phyloP scores from a whole-genome alignment of 2,113 vertebrate genomes.

The Macrotis lagotis region DNA sequence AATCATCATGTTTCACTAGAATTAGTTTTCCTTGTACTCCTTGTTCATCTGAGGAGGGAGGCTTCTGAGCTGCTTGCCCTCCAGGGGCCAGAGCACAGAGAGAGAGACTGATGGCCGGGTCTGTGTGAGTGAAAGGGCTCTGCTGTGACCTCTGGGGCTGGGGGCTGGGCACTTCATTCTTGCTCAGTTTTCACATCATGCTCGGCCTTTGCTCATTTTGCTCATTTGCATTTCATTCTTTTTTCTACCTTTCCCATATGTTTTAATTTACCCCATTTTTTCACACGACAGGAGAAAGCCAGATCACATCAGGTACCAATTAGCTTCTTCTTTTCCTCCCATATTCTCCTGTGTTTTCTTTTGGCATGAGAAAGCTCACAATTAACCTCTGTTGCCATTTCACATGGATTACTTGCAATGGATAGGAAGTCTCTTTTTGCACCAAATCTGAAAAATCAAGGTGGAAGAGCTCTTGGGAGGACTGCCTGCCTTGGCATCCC shows the following conservation, averaged over 20 bases:
- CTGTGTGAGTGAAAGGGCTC: not conserved
- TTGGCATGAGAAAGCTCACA: constrained; percentile 83
- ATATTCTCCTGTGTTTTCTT: constrained; percentile 78
- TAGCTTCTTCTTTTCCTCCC: constrained; percentile 81
- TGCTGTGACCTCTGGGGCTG: not conserved
- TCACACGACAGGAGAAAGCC: constrained; percentile 91
- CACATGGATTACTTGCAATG: constrained; percentile 86
- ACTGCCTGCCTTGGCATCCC: constrained; percentile 30
- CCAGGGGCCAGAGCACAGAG: not conserved
- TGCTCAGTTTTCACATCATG: constrained; percentile 81
- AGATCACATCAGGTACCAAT: constrained; percentile 90
- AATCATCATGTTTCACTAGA: not conserved
- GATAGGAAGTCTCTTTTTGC: constrained; percentile 80
- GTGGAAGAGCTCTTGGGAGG: constrained; percentile 35
- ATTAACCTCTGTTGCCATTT: constrained; percentile 83
- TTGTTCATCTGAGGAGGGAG: not conserved
- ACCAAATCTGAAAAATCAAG: constrained; percentile 53
- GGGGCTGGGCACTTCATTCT: constrained; percentile 72
- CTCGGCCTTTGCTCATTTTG: constrained; percentile 85
- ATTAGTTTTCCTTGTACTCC: not conserved
- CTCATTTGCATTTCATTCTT: constrained; percentile 85
- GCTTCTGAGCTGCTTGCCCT: not conserved
- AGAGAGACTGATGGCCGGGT: too few species aligned
- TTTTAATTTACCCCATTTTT: constrained; percentile 90
- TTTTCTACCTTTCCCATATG: constrained; percentile 83